Evolutionary conservation across 2,797 vertebrate species (phyloP).

Genomic region (Hippopotamyrus pictus): DNA sequence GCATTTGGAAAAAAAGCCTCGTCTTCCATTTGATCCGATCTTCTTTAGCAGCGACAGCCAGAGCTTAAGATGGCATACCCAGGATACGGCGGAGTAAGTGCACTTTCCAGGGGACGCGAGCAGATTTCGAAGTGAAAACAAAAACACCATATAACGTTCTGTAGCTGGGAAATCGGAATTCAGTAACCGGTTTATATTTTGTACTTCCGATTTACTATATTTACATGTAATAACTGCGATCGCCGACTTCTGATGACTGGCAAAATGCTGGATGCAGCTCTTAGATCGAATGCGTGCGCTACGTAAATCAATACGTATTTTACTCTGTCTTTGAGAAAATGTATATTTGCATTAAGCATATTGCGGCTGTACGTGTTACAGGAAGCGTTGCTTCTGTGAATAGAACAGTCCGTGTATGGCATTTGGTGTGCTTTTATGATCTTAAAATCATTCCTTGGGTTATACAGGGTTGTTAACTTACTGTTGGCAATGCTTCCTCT

Average conservation of each 20-base stretch:
- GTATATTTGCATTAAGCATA: not conserved
- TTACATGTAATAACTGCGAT: not conserved
- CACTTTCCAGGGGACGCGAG: not conserved
- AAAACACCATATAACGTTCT: not conserved
- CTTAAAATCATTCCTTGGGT: not conserved
- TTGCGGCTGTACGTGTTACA: not conserved
- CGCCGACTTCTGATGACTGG: not conserved
- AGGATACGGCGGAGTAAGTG: conserved; percentile 67
- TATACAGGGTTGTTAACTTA: not conserved
- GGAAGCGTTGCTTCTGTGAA: not conserved
- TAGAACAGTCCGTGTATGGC: not conserved
- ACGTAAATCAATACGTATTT: not conserved
- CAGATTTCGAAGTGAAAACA: not conserved
- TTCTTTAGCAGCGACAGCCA: not conserved
- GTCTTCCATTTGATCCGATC: not conserved
- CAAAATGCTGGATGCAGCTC: not conserved
- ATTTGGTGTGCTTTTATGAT: not conserved
- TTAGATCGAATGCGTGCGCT: not conserved
- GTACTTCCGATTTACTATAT: not conserved
- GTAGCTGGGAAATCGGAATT: not conserved
- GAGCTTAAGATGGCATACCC: conserved; percentile 60
- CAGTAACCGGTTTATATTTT: not conserved
- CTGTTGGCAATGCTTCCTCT: not conserved
- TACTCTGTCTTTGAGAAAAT: not conserved
- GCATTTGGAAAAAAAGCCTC: not conserved